These are phyloP conservation scores for Drosophila orena DNA, from an alignment of 1,140 invertebrate genomes.

Conservation along the genomic window DNA sequence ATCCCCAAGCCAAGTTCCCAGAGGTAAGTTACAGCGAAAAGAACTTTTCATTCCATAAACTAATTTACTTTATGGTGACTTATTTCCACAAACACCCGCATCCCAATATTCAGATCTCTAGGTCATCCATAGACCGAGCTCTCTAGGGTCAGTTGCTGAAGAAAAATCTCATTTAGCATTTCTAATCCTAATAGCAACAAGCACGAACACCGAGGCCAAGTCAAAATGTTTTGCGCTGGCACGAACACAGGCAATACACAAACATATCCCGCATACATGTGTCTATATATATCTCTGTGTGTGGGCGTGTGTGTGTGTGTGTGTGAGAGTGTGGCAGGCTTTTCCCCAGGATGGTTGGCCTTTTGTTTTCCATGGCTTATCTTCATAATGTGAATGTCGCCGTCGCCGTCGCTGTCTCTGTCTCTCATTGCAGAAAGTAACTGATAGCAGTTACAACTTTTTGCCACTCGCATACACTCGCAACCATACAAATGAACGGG, in stretches of 20 bases:
- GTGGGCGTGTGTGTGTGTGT: background rate
- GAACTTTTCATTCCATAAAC: background rate
- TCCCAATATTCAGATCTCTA: background rate
- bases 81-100: too few relatives aligned
- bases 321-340: slow-evolving; percentile 5
- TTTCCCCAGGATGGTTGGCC: slow-evolving; percentile 43
- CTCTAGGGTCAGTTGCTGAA: slow-evolving; percentile 15
- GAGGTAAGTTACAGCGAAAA: too few relatives aligned
- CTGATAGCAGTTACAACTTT: slow-evolving; percentile 77
- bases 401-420: slow-evolving; percentile 48
- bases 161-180: slow-evolving; percentile 42
- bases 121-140: background rate
- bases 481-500: slow-evolving; percentile 1
- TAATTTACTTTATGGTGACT: background rate
- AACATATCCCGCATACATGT: background rate
- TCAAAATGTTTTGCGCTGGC: slow-evolving; percentile 57
- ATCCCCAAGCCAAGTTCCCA: background rate
- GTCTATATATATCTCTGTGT: too few relatives aligned
- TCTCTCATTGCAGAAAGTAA: slow-evolving; percentile 60
- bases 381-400: slow-evolving; percentile 79
- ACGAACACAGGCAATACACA: slow-evolving; percentile 17
- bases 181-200: slow-evolving; percentile 53
- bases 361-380: slow-evolving; percentile 79
- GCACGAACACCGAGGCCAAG: slow-evolving; percentile 52
- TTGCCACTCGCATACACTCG: slow-evolving; percentile 17